phyloP scores from a whole-genome alignment of 35 echinoderm and acorn worm species.

The Anneissia japonica region DNA sequence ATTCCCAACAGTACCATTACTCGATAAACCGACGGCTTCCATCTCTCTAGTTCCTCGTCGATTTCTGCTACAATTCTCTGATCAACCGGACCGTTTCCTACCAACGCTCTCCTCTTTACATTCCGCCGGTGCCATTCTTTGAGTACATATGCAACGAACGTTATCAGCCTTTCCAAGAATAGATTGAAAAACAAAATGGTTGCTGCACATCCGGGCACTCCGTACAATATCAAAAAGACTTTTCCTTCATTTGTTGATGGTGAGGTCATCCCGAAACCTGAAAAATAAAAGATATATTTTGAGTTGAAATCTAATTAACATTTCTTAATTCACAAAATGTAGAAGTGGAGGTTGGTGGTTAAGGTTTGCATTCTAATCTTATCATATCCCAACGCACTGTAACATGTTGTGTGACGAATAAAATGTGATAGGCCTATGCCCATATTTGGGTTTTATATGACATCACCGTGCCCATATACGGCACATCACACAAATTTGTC shows the following conservation, averaged over 20 bases:
- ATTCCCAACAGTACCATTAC: constrained; percentile 7
- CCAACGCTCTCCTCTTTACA: background rate
- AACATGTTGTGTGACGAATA: no score
- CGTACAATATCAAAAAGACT: background rate
- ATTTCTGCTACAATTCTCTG: background rate
- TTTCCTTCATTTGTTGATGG: constrained; percentile 9
- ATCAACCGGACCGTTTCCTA: background rate
- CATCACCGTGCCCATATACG: no score
- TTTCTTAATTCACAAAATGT: no score
- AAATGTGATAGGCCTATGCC: no score
- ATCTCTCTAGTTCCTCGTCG: constrained; percentile 7
- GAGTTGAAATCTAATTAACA: no score
- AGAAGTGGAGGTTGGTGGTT: constrained; percentile 54
- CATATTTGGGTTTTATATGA: no score
- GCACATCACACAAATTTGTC: no score
- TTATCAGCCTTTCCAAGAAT: constrained; percentile 7
- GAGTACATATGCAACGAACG: constrained; percentile 7
- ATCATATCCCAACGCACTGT: constrained; percentile 67
- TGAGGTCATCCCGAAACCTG: constrained; percentile 20
- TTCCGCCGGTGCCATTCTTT: constrained; percentile 1
- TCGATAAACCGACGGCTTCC: constrained; percentile 8
- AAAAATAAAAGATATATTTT: no score
- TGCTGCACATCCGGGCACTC: background rate
- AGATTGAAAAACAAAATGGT: constrained; percentile 17
- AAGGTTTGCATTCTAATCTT: constrained; percentile 51